phyloP scores from a whole-genome alignment of 2,888 invertebrate species.

The Noctuana brunneofusca region DNA sequence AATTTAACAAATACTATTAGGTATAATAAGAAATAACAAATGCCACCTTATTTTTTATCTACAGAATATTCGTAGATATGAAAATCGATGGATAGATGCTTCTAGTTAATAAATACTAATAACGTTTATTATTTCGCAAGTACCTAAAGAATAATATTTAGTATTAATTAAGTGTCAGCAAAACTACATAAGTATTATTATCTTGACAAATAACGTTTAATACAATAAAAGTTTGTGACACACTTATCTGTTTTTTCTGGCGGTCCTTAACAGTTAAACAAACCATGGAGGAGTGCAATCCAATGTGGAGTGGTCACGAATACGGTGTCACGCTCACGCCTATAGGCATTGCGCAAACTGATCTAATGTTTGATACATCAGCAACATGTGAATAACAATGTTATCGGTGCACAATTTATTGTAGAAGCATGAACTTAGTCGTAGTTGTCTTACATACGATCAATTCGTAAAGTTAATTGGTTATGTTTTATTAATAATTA shows the following conservation, averaged over 20 bases:
- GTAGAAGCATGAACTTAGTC: constrained; percentile 19
- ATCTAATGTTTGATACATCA: constrained; percentile 56
- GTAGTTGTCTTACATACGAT: constrained; percentile 10
- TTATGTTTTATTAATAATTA: no score
- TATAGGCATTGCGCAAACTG: constrained; percentile 58
- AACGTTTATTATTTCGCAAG: not conserved
- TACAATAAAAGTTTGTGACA: constrained; percentile 38
- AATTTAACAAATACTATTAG: not conserved
- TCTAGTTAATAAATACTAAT: not conserved
- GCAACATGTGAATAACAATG: constrained; percentile 44
- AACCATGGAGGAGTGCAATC: constrained; percentile 53
- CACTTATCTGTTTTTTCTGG: constrained; percentile 40
- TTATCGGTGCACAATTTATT: constrained; percentile 24
- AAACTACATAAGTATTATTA: not conserved
- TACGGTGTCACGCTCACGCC: constrained; percentile 49
- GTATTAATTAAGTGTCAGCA: not conserved
- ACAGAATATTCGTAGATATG: no score
- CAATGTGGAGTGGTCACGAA: constrained; percentile 60
- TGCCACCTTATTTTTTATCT: no score
- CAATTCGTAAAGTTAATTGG: not conserved
- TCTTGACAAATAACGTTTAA: constrained; percentile 20
- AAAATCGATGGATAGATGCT: no score
- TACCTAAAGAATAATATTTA: no score
- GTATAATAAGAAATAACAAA: not conserved
- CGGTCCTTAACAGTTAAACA: constrained; percentile 49